Evolutionary conservation across 2,888 invertebrate genomes (phyloP).

Genomic region (Calliphora vomitoria): DNA sequence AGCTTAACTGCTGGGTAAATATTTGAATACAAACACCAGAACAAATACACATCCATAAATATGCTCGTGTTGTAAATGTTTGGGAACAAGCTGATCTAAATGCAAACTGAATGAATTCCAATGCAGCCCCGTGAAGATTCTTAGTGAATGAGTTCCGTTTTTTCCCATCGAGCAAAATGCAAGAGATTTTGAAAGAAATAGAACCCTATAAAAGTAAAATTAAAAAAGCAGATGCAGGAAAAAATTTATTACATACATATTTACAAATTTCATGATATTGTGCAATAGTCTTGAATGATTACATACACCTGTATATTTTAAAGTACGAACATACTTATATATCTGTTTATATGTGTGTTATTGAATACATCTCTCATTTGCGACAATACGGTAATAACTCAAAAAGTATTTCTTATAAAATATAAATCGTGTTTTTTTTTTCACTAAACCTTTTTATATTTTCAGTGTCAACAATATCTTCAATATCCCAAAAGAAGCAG

Average conservation of each 20-base stretch:
- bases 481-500: no score
- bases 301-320: neutral
- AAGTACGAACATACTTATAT: no score
- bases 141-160: constrained; percentile 14
- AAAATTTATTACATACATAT: neutral
- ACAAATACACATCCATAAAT: neutral
- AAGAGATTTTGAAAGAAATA: constrained; percentile 12
- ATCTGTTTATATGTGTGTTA: neutral
- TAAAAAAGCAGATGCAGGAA: constrained; percentile 11
- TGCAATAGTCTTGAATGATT: neutral
- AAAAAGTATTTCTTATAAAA: no score
- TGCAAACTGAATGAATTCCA: constrained; percentile 44
- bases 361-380: no score
- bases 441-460: no score
- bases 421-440: no score
- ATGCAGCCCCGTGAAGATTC: constrained; percentile 13
- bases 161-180: neutral
- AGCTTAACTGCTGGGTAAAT: no score
- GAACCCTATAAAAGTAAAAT: constrained; percentile 14
- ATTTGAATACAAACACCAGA: neutral
- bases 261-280: constrained; percentile 9
- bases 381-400: no score
- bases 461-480: no score
- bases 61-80: constrained; percentile 2
- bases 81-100: constrained; percentile 32